A percentile compares a stretch with the other conserved stretches of the same genome.
Conservation (phyloP, 2,797 vertebrate genomes). For the Nannoperca obscura region DNA sequence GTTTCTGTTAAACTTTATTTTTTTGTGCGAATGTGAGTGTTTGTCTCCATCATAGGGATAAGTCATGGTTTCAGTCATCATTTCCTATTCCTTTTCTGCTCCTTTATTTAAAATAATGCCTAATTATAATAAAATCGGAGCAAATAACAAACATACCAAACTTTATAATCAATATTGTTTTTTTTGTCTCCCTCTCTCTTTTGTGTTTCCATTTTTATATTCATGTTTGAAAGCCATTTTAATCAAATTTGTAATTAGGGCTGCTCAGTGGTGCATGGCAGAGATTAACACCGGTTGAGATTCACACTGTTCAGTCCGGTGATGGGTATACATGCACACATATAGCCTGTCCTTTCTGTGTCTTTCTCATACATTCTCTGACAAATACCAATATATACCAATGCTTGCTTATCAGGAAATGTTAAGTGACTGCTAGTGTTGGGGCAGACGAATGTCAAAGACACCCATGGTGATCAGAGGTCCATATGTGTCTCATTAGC, state of each 20-base stretch:
- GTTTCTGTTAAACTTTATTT: background rate
- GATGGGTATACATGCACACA: background rate
- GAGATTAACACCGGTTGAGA: conserved; percentile 53
- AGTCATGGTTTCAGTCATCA: background rate
- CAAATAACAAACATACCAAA: conserved; percentile 1
- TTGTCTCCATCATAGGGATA: conserved; percentile 5
- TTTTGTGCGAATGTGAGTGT: background rate
- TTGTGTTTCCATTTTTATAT: conserved; percentile 48
- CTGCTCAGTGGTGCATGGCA: conserved; percentile 47
- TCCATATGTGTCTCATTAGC: conserved; percentile 73
- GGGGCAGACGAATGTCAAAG: conserved; percentile 32
- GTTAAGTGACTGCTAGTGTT: conserved; percentile 24
- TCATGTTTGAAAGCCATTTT: conserved; percentile 64
- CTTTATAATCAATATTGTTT: background rate
- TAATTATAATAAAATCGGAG: background rate
- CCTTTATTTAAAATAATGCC: background rate
- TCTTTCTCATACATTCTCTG: conserved; percentile 11
- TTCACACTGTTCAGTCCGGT: conserved; percentile 28
- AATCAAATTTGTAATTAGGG: conserved; percentile 62
- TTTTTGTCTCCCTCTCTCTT: background rate
- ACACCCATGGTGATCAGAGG: conserved; percentile 55
- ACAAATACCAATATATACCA: conserved; percentile 9
- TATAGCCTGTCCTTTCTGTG: background rate
- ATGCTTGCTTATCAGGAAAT: conserved; percentile 21
- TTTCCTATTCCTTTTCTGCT: background rate